Conservation (phyloP, 2,888 invertebrate species). For the Himalopsyche kuldschensis region DNA sequence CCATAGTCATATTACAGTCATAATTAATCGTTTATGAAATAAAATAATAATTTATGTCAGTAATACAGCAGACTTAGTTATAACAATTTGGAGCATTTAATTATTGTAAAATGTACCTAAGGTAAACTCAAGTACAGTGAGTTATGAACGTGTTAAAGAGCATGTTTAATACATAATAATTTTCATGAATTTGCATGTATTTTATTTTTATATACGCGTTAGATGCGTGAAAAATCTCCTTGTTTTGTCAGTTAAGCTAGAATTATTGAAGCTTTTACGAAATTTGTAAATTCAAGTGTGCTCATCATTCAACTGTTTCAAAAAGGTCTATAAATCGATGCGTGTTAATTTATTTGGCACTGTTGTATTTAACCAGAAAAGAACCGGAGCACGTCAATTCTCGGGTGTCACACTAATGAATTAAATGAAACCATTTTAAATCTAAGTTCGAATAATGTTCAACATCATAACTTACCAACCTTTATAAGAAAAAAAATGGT, state of each 20-base stretch:
- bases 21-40: neutral
- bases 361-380: slow-evolving; percentile 17
- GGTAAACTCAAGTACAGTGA: neutral
- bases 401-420: slow-evolving; percentile 4
- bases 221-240: too few species aligned
- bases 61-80: neutral
- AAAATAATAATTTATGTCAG: neutral
- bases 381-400: slow-evolving; percentile 19
- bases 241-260: too few species aligned
- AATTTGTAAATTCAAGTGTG: too few species aligned
- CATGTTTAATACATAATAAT: too few species aligned
- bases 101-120: neutral
- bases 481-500: neutral
- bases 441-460: neutral
- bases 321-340: neutral
- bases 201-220: too few species aligned
- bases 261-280: too few species aligned
- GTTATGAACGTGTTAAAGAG: too few species aligned
- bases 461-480: neutral
- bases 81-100: neutral
- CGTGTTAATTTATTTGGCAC: neutral
- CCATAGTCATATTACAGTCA: neutral
- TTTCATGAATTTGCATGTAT: too few species aligned
- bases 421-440: neutral
- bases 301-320: neutral